Evolutionary conservation across 2,113 vertebrate species (phyloP), one percentile per base, ranked within the genome.

Genomic region (Callipepla californica): DNA sequence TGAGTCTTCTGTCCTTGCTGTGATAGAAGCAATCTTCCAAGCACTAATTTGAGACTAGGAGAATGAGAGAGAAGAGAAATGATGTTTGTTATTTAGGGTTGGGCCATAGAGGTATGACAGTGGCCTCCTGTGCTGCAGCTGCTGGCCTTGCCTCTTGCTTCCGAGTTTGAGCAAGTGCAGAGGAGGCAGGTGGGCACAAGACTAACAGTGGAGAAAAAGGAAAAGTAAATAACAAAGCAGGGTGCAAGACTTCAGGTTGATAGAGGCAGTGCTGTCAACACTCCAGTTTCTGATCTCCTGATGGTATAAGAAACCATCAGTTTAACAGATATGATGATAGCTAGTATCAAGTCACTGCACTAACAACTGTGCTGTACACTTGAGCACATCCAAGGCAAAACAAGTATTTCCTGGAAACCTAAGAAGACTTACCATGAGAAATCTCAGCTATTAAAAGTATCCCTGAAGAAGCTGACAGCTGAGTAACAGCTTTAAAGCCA

Each of bases 401-500:
- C 30, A 51, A 4, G 1, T 91, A 72, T 87, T 72, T 91, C n/a
- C 70, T 92, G 53, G 48, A 81, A 94, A 62, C 44, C 22, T 79
- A 67, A 91, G 40, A 34, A 87, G 58, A 44, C 53, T 51, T 36
- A 73, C 20, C 20, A 22, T 68, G 70, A 82, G 84, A 87, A 89
- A 89, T 8, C 11, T 0, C 48, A 87, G 81, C 70, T 85, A 34
- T 80, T 89, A 61, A 91, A 94, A 90, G 42, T 45, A 73, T 50
- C 70, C 26, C 44, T 16, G 40, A 44, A 44, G 34, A 85, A 84
- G 68, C 61, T 55, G 80, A 73, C 78, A 81, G 38, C 48, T 76
- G 62, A 40, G 21, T 82, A 90, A 80, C 89, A 57, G 65, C 77
- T 81, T 92, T 79, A 78, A 38, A 87, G 15, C 17, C 58, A 61